A percentile compares a stretch with the other conserved stretches of the same genome.
Evolutionary conservation across 2,797 vertebrate genomes (phyloP).

Genomic region (Synanceia verrucosa): DNA sequence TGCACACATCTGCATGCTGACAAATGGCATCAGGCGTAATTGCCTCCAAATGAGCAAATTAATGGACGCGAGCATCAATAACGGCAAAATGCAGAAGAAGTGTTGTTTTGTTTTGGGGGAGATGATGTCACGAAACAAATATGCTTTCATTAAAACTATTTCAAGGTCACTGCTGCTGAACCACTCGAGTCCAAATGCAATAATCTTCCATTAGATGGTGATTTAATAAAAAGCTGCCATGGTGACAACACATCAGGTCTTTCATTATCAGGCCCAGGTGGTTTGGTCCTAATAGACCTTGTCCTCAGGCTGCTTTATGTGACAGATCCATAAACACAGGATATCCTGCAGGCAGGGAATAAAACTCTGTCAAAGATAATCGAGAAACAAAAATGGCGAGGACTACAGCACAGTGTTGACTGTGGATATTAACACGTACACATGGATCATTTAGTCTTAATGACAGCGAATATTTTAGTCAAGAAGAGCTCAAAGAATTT

Average conservation of each 20-base stretch:
- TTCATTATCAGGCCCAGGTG: conserved; percentile 26
- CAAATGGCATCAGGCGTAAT: conserved; percentile 61
- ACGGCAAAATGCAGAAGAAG: conserved; percentile 20
- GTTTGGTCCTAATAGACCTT: conserved; percentile 32
- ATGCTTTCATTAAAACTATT: conserved; percentile 7
- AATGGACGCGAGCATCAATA: conserved; percentile 57
- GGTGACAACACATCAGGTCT: conserved; percentile 2
- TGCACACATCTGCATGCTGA: conserved; percentile 51
- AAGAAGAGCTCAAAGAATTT: no score
- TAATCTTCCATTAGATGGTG: conserved; percentile 14
- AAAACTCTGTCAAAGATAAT: conserved; percentile 14
- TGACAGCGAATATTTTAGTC: no score
- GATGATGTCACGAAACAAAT: conserved; percentile 16
- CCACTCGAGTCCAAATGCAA: conserved; percentile 5
- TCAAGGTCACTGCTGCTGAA: not conserved
- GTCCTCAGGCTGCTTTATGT: conserved; percentile 7
- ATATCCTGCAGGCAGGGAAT: not conserved
- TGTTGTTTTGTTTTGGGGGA: not conserved
- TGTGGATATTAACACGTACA: not conserved
- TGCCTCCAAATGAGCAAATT: conserved; percentile 67
- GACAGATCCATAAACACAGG: conserved; percentile 40
- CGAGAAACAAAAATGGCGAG: not conserved
- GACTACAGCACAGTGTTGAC: not conserved
- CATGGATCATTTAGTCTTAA: no score
- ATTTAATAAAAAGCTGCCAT: conserved; percentile 18